Base-by-base conservation (phyloP, 2,888 invertebrate genomes). In the Chromoteleia sp. region DNA sequence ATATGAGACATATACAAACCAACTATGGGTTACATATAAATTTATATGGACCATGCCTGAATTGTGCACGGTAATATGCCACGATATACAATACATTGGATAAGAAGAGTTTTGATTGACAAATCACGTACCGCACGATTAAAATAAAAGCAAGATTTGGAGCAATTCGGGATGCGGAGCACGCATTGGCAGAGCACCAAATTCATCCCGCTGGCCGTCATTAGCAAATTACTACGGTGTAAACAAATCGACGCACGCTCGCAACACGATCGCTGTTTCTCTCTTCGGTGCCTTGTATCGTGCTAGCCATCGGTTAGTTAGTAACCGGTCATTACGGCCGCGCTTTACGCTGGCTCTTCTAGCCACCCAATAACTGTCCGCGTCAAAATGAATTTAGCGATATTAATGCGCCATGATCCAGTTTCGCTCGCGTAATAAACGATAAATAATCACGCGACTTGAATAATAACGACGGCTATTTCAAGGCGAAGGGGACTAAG, bases 211-310 rank as follows among this genome's bases (percentile, higher is more conserved):
- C 59, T 74, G 70, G 63, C 79, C 77, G 86, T 87, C 87, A 89
- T 90, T 89, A 90, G 88, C 90, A 90, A 90, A 90, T 90, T 90
- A 90, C 88, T 89, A 87, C 88, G 90, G 86, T 90, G 90, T 90
- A 90, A 90, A 90, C 89, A 90, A 88, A 89, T 89, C 87, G 87
- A 86, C 85, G 84, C 76, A 17, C 83, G 73, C 77, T 80, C 65
- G 54, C 50, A 63, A 70, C 59, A 54, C 45, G 73, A 59, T 74
- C 70, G 56, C 29, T 75, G 75, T 39, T 50, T 75, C 76, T 65
- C 41, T 76, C 29, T 63, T 48, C 6, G 25, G 36, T 50, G 59
- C 36, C 50, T 56, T 45, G 76, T 79, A 78, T 78, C 78, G 59
- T 65, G 65, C 71, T 75, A 63, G 65, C 75, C 81, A 78, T 85